A percentile compares a stretch with the other conserved stretches of the same genome.
Conservation (phyloP, 2,888 invertebrate species). For the Ceramica pisi region DNA sequence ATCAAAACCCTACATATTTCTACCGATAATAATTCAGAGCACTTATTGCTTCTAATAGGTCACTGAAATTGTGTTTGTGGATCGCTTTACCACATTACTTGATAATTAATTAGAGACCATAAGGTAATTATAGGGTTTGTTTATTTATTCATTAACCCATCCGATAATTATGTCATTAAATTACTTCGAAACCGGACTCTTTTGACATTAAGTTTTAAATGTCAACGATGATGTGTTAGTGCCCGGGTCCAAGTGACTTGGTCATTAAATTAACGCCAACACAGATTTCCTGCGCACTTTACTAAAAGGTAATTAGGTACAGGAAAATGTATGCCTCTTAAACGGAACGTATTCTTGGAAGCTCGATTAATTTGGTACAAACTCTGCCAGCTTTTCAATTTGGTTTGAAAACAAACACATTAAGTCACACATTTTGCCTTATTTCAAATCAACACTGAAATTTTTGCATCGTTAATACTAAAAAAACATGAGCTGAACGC, state of each 20-base stretch:
- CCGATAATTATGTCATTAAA: slow-evolving; percentile 5
- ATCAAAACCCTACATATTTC: background rate
- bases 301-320: slow-evolving; percentile 34
- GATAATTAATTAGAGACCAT: background rate
- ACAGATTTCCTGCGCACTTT: slow-evolving; percentile 23
- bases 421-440: no score
- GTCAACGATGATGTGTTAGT: slow-evolving; percentile 28
- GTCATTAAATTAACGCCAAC: background rate
- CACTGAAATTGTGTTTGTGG: background rate
- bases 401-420: background rate
- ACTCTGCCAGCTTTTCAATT: background rate
- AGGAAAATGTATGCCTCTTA: slow-evolving; percentile 20
- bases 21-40: background rate
- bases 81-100: background rate
- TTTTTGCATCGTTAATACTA: no score
- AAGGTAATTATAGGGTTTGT: no score
- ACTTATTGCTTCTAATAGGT: background rate
- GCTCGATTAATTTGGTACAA: background rate
- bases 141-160: background rate
- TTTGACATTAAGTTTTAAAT: slow-evolving; percentile 45
- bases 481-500: no score
- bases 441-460: no score
- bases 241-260: slow-evolving; percentile 2
- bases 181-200: slow-evolving; percentile 10
- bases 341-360: background rate